These are phyloP conservation scores for Tetramorium alpestre DNA, from an alignment of 1,140 invertebrate species.

Conservation along the genomic window DNA sequence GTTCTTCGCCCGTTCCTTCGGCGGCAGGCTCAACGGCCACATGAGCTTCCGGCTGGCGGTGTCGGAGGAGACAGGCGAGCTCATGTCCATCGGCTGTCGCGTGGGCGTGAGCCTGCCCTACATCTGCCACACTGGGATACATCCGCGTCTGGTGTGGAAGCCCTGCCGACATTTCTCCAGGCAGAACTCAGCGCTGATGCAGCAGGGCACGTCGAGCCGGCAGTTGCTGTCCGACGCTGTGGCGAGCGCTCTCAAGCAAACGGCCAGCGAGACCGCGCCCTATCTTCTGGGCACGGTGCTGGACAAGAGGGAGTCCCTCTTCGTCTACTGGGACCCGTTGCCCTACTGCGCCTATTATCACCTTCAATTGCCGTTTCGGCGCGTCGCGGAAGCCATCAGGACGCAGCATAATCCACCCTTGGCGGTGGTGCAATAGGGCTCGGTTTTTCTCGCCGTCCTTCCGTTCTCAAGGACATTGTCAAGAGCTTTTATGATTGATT, in stretches of 20 bases:
- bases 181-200: constrained; percentile 85
- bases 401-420: constrained; percentile 82
- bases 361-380: constrained; percentile 90
- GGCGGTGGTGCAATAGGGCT: constrained; percentile 78
- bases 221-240: constrained; percentile 86
- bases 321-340: constrained; percentile 93
- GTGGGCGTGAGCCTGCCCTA: constrained; percentile 92
- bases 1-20: constrained; percentile 89
- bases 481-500: no score
- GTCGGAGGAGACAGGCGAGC: constrained; percentile 83
- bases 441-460: neutral
- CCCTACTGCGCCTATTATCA: constrained; percentile 94
- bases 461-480: neutral
- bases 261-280: constrained; percentile 83
- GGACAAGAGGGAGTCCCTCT: constrained; percentile 89
- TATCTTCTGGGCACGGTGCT: constrained; percentile 89
- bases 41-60: constrained; percentile 90
- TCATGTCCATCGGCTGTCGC: constrained; percentile 88
- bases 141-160: constrained; percentile 88
- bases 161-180: constrained; percentile 88
- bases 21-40: constrained; percentile 90
- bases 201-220: constrained; percentile 79
- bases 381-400: constrained; percentile 86
- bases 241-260: constrained; percentile 83
- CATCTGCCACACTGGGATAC: constrained; percentile 90